These are phyloP conservation scores for Hypocryptadius cinnamomeus DNA, from an alignment of 2,113 vertebrate species.

Conservation along the genomic window DNA sequence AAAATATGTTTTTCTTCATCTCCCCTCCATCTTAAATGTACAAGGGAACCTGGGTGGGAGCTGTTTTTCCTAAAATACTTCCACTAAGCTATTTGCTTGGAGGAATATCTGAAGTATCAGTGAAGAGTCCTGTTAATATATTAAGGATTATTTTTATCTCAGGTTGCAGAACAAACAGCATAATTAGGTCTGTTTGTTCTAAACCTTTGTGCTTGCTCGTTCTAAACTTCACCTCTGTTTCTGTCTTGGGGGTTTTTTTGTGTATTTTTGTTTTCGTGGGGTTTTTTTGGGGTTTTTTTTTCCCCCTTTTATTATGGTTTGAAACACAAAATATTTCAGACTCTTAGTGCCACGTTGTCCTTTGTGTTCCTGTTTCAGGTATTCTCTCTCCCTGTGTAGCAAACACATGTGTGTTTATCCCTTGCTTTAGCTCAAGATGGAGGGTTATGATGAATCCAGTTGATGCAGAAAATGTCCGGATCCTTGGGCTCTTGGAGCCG, in stretches of 20 bases:
- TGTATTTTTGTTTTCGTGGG: not conserved
- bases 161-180: not conserved
- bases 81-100: not conserved
- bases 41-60: not conserved
- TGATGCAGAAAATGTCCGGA: conserved; percentile 71
- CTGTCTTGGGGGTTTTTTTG: not conserved
- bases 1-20: not conserved
- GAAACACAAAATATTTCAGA: not conserved
- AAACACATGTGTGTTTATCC: not conserved
- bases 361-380: not conserved
- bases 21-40: not conserved
- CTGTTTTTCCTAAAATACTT: not conserved
- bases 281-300: too few species aligned
- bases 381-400: not conserved
- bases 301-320: not conserved
- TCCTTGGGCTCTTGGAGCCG: conserved; percentile 62
- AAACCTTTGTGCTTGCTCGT: not conserved
- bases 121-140: not conserved
- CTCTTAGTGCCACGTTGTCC: not conserved
- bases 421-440: conserved; percentile 65
- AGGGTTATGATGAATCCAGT: conserved; percentile 63
- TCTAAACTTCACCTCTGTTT: not conserved
- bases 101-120: not conserved
- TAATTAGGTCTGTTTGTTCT: conserved; percentile 8
- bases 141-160: conserved; percentile 14